phyloP scores from a whole-genome alignment of 2,113 vertebrate species.

The Dromiciops gliroides region DNA sequence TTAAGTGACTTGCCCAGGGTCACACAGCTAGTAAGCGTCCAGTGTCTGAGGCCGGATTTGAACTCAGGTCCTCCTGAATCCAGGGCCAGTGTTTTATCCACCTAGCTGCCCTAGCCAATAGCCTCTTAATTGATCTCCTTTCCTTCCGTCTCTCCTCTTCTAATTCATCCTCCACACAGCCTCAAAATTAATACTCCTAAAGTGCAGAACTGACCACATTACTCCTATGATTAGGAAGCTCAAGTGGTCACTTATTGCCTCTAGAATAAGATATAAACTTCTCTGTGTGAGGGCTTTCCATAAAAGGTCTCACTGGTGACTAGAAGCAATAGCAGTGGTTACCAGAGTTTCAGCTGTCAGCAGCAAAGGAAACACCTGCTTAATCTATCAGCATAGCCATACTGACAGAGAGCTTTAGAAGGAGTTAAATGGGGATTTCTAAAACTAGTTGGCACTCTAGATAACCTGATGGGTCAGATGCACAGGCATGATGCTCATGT shows the following conservation, averaged over 20 bases:
- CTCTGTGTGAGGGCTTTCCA: background rate
- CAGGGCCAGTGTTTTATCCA: too few species aligned
- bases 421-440: background rate
- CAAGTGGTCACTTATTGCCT: background rate
- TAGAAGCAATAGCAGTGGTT: background rate
- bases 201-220: background rate
- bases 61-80: too few species aligned
- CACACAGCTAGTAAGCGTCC: too few species aligned
- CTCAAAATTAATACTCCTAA: background rate
- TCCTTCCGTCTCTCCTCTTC: background rate
- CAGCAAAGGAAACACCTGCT: background rate
- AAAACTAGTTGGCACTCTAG: background rate
- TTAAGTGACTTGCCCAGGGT: too few species aligned
- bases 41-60: too few species aligned
- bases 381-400: background rate
- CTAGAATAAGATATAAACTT: background rate
- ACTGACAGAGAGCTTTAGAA: background rate
- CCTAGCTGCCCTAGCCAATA: too few species aligned
- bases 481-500: background rate
- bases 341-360: background rate
- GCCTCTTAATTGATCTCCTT: background rate
- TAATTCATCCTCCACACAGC: background rate
- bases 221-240: background rate
- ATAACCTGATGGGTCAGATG: background rate
- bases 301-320: background rate